Conservation (phyloP, 2,797 vertebrate genomes). For the Limnodromus scolopaceus region DNA sequence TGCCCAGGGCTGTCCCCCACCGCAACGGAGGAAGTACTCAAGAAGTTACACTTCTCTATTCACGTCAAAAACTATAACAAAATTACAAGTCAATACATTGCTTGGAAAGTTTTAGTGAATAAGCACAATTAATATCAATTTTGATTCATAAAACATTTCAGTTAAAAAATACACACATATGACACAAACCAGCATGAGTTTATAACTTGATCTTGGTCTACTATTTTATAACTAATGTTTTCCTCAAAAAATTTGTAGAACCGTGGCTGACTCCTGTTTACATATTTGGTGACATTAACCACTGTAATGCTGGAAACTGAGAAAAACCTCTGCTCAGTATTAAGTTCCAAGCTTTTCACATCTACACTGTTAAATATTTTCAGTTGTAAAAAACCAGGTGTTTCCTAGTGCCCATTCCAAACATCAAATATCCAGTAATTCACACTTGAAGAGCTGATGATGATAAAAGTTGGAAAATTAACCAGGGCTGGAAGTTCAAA, state of each 20-base stretch:
- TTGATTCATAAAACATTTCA: not conserved
- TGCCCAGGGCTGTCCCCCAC: not conserved
- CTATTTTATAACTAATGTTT: not conserved
- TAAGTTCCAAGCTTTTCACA: not conserved
- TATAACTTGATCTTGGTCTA: not conserved
- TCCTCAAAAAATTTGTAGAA: not conserved
- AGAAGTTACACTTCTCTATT: not conserved
- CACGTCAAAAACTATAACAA: not conserved
- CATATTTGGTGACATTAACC: not conserved
- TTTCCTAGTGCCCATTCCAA: not conserved
- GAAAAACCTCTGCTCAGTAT: not conserved
- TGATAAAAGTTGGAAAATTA: not conserved
- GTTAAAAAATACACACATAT: not conserved
- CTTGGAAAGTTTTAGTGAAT: not conserved
- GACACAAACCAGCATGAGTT: not conserved
- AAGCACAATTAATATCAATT: not conserved
- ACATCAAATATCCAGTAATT: not conserved
- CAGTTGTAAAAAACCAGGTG: not conserved
- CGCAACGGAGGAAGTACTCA: not conserved
- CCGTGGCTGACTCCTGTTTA: not conserved
- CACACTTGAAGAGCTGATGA: not conserved
- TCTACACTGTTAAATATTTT: not conserved
- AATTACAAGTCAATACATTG: not conserved
- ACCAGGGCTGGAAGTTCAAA: not conserved
- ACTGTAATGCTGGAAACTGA: not conserved